Evolutionary conservation across 2,888 invertebrate genomes (phyloP), one percentile per base, ranked within the genome.

Genomic region (Drosophila lacicola): DNA sequence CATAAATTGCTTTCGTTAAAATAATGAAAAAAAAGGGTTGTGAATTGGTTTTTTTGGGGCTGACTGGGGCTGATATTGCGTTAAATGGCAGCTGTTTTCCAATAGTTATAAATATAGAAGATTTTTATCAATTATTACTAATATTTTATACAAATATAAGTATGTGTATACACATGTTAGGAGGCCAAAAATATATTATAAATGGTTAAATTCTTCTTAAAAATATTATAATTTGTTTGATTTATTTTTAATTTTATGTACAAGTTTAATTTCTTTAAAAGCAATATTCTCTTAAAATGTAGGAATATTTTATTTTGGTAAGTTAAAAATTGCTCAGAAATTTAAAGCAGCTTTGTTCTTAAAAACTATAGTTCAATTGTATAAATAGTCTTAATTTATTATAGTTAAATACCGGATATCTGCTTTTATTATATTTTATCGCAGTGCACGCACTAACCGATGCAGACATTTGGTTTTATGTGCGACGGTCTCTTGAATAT

Each of bases 1-100:
- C 61, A 71, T 78, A 78, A 77, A 78, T 78, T 78, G 74, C 74
- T 74, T 62, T 60, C 63, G 61, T 64, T 72, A 74, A 70, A 76
- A 67, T 75, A 75, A 57, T 64, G 49, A 57, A 63, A 56, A 70
- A 62, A 74, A 71, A 71, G 82, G 82, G 80, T 75, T 80, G 70
- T 62, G 65, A 77, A 79, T 68, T 70, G 74, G 46, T 34, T 58
- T 53, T 56, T 2, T 25, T 8, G 19, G 42, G 53, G 61, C 39
- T 39, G 10, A 19, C 21, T 36, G 33, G 44, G 36, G 11, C 11
- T 25, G 21, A 19, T 14, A 45, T 37, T 63, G 55, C 45, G 29
- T 64, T 44, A 21, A 45, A 50, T 9, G 34, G 34, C 64, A 63
- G 63, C 65, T 66, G 65, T 10, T 53, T 19, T 29, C 17, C 53